A percentile compares a stretch with the other conserved stretches of the same genome.
phyloP scores from a whole-genome alignment of 2,888 invertebrate species.

The Chymomyza fuscimana region DNA sequence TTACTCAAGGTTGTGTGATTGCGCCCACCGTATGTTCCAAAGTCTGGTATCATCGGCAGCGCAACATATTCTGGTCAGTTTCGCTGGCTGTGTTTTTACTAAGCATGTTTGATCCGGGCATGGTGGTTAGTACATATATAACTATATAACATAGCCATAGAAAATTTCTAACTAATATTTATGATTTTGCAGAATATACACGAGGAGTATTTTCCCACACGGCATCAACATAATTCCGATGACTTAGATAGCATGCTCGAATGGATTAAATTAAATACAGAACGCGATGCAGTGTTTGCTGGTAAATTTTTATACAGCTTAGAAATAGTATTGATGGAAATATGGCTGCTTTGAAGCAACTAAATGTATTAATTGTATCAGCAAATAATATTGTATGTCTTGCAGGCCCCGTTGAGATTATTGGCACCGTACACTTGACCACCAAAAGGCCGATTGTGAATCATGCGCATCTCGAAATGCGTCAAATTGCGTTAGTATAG shows the following conservation, averaged over 20 bases:
- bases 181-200: constrained; percentile 68
- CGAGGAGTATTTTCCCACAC: constrained; percentile 81
- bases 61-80: constrained; percentile 77
- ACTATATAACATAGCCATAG: neutral
- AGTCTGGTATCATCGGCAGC: constrained; percentile 81
- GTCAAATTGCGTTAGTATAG: constrained; percentile 84
- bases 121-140: constrained; percentile 60
- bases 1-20: constrained; percentile 81
- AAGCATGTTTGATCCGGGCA: constrained; percentile 78
- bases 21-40: constrained; percentile 84
- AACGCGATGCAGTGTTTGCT: constrained; percentile 87
- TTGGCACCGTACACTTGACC: constrained; percentile 89
- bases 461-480: constrained; percentile 93
- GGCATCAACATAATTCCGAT: constrained; percentile 82
- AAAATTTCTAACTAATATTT: neutral
- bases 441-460: constrained; percentile 89
- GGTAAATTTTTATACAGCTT: constrained; percentile 43
- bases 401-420: constrained; percentile 89
- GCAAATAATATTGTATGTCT: neutral
- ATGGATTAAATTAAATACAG: constrained; percentile 86
- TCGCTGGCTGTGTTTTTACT: constrained; percentile 81
- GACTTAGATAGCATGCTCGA: constrained; percentile 88
- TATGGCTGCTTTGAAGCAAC: no score
- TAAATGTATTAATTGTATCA: no score
- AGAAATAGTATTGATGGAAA: neutral